These are phyloP conservation scores for Galbula dea DNA, from an alignment of 2,113 vertebrate genomes.

Conservation along the genomic window DNA sequence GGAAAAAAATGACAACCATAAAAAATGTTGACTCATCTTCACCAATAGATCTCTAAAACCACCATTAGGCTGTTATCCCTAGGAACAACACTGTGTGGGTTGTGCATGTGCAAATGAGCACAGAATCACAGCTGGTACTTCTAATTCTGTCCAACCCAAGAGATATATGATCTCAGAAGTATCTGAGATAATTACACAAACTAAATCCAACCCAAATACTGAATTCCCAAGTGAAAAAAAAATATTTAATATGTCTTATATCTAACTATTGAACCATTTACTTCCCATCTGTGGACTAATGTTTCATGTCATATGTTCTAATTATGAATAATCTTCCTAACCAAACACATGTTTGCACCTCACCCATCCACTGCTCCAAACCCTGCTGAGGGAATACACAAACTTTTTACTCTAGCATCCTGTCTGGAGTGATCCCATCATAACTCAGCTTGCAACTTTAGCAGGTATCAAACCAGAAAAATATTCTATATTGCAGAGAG, in stretches of 20 bases:
- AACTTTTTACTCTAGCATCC: background rate
- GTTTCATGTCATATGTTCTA: background rate
- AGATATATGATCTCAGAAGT: background rate
- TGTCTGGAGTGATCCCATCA: background rate
- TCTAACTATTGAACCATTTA: background rate
- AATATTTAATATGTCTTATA: background rate
- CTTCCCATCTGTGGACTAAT: slow-evolving; percentile 3
- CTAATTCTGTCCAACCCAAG: background rate
- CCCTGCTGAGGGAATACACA: background rate
- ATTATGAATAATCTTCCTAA: slow-evolving; percentile 21
- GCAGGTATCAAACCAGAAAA: background rate
- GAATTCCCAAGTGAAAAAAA: background rate
- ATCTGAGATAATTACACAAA: background rate
- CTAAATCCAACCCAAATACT: slow-evolving; percentile 31
- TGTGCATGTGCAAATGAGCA: slow-evolving; percentile 18
- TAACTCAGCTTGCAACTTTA: background rate
- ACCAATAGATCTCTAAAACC: background rate
- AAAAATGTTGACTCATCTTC: background rate
- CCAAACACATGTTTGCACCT: background rate
- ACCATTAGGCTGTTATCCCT: background rate
- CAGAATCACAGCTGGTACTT: slow-evolving; percentile 22
- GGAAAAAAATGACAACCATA: background rate
- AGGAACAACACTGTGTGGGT: slow-evolving; percentile 5
- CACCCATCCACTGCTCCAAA: background rate
- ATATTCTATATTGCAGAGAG: background rate